Evolutionary conservation across 2,113 vertebrate genomes (phyloP), one percentile per base, ranked within the genome.

Genomic region (Actinemys pallida): DNA sequence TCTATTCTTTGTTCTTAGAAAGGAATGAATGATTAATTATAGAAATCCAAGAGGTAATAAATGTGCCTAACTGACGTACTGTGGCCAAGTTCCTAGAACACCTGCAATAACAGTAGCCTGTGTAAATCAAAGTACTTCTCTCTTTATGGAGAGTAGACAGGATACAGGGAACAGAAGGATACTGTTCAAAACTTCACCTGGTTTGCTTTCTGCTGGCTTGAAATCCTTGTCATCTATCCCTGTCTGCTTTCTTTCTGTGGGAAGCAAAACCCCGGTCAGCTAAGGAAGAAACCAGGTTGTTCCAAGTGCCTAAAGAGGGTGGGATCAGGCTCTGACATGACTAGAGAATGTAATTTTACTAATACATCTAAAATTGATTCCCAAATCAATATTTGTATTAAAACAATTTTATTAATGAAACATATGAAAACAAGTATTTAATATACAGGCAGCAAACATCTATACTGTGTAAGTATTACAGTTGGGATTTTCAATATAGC

Each of bases 1-100:
- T 96, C 95, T 97, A 98, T 98, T 98, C 97, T 97, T 97, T 94
- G 91, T 95, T 96, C 94, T 98, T 98, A 98, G 98, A 98, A 98
- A 95, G 96, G 98, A 97, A 97, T 97, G 98, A 98, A 98, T 98
- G 98, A 98, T 98, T 98, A 98, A 98, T 98, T 98, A 96, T 96
- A 97, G 96, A 97, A 97, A 95, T 95, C 98, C 97, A 95, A 97
- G 98, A 98, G 97, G 98, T 98, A 97, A 98, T 97, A 97, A 98
- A 97, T 98, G 97, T 93, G 98, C 97, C 81, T 97, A 98, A 98
- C 95, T 53, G 84, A 87, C 82, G 59, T 90, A 53, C 96, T 65
- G 90, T 87, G 86, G 98, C 98, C 98, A 96, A 98, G 98, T 95
- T 96, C 97, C 96, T 93, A 94, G 93, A 97, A 97, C 98, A 99